Evolutionary conservation across 2,113 vertebrate species (phyloP).

Genomic region (Sus scrofa): DNA sequence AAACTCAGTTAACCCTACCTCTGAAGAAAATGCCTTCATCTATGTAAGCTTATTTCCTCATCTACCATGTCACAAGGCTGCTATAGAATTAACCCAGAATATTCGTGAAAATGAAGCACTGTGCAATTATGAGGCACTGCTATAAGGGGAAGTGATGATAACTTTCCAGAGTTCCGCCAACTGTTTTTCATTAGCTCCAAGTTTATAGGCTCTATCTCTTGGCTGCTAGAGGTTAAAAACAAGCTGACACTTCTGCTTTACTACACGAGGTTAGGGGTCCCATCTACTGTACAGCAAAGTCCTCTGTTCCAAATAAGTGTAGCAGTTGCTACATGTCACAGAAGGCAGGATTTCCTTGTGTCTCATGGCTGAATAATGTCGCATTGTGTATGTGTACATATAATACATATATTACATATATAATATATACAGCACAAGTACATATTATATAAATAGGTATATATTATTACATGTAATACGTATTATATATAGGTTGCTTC

Average conservation of each 20-base stretch:
- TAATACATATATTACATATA: too few relatives aligned
- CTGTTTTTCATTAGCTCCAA: not conserved
- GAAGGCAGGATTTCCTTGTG: not conserved
- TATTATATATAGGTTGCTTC: not conserved
- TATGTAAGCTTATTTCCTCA: not conserved
- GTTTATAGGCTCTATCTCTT: not conserved
- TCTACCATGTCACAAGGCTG: not conserved
- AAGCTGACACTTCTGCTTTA: not conserved
- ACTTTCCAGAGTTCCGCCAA: not conserved
- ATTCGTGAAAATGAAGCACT: not conserved
- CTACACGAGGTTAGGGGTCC: not conserved
- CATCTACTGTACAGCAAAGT: not conserved
- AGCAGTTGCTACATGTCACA: not conserved
- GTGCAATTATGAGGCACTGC: not conserved
- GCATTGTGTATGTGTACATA: not conserved
- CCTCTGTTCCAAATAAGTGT: not conserved
- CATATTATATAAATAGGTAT: too few relatives aligned
- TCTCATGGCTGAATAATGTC: not conserved
- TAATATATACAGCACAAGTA: not conserved
- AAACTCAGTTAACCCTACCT: not conserved
- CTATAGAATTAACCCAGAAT: not conserved
- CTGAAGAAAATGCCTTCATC: conserved; percentile 1
- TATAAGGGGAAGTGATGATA: not conserved
- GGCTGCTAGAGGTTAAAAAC: not conserved
- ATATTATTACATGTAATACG: too few relatives aligned